Conservation (phyloP, 2,888 invertebrate species). For the Netelia inedita region DNA sequence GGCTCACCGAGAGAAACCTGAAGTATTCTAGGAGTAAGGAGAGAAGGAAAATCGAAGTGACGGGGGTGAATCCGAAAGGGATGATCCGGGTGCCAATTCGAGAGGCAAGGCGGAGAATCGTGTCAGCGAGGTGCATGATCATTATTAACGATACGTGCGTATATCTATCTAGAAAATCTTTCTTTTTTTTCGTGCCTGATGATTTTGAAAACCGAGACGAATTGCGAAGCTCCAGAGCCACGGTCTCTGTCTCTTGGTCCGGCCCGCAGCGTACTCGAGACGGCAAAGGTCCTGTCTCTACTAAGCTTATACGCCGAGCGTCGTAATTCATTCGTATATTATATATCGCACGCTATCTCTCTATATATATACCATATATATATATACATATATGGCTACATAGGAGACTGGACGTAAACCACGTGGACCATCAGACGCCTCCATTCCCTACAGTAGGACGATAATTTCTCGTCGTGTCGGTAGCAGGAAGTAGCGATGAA, state of each 20-base stretch:
- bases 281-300: constrained; percentile 26
- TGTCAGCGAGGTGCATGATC: constrained; percentile 38
- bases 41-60: constrained; percentile 21
- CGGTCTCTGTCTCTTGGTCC: constrained; percentile 36
- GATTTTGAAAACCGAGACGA: constrained; percentile 53
- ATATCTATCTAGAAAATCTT: background rate
- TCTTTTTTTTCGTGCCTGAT: constrained; percentile 10
- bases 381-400: constrained; percentile 12
- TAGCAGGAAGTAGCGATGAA: constrained; percentile 77
- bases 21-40: background rate
- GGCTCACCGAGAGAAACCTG: background rate
- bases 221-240: constrained; percentile 31
- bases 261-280: constrained; percentile 33
- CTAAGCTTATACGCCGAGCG: constrained; percentile 48
- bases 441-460: constrained; percentile 43
- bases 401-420: constrained; percentile 10
- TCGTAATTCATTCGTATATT: constrained; percentile 60
- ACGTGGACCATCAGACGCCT: constrained; percentile 60
- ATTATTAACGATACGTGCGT: constrained; percentile 49
- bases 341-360: constrained; percentile 31
- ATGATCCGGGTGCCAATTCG: constrained; percentile 31
- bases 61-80: constrained; percentile 3
- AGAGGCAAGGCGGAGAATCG: constrained; percentile 24
- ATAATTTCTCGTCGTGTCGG: constrained; percentile 78
- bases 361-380: constrained; percentile 9